phyloP scores from a whole-genome alignment of 2,888 invertebrate species.

The Lottia scabra region DNA sequence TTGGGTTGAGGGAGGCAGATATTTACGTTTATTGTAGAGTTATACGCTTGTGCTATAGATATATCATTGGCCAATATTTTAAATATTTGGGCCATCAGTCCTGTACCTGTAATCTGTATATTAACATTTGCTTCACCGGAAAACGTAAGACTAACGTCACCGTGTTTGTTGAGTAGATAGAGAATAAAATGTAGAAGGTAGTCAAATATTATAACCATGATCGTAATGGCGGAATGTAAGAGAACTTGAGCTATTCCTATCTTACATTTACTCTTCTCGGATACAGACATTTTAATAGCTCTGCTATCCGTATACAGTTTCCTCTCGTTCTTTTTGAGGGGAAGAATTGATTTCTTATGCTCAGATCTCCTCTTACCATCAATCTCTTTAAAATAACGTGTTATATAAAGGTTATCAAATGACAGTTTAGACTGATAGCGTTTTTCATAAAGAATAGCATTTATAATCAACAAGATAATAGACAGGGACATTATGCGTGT shows the following conservation, averaged over 20 bases:
- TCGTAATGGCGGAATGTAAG: neutral
- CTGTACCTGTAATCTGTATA: constrained; percentile 1
- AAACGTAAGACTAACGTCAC: constrained; percentile 2
- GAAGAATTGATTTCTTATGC: constrained; percentile 1
- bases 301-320: constrained; percentile 7
- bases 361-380: neutral
- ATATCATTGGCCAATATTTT: constrained; percentile 3
- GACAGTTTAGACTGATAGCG: neutral
- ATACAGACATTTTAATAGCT: neutral
- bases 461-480: constrained; percentile 8
- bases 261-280: neutral
- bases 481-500: neutral
- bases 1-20: constrained; percentile 6
- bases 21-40: constrained; percentile 7
- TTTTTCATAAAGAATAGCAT: constrained; percentile 9
- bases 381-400: neutral
- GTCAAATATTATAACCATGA: constrained; percentile 7
- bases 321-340: constrained; percentile 10
- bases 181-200: constrained; percentile 6
- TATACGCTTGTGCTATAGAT: constrained; percentile 6
- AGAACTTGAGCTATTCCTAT: constrained; percentile 10
- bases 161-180: neutral
- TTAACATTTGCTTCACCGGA: constrained; percentile 1
- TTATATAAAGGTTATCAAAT: constrained; percentile 14
- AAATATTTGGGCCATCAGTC: constrained; percentile 5